Evolutionary conservation across 2,797 vertebrate genomes (phyloP).

Genomic region (Dromococcyx pavoninus): DNA sequence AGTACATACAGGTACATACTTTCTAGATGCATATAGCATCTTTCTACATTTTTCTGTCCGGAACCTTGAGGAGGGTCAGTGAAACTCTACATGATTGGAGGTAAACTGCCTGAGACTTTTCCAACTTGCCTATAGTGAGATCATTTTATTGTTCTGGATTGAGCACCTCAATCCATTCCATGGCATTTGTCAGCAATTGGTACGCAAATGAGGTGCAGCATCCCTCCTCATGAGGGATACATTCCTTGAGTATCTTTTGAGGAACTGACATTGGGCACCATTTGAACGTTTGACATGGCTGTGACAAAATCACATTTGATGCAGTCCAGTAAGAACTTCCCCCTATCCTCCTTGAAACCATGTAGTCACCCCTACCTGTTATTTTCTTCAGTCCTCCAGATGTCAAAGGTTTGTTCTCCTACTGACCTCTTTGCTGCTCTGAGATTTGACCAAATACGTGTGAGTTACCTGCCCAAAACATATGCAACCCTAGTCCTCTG

Average conservation of each 20-base stretch:
- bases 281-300: background rate
- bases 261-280: background rate
- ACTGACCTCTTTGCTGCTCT: background rate
- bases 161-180: background rate
- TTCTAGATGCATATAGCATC: background rate
- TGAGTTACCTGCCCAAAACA: background rate
- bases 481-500: background rate
- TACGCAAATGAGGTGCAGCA: background rate
- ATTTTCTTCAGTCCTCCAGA: background rate
- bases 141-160: background rate
- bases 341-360: background rate
- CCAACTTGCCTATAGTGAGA: background rate
- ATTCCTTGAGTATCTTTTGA: background rate
- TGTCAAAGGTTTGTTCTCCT: background rate
- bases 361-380: background rate
- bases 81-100: background rate
- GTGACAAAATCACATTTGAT: background rate
- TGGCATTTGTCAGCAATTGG: background rate
- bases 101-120: background rate
- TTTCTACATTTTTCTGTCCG: background rate
- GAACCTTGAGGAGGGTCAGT: background rate
- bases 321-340: rapidly evolving
- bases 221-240: background rate
- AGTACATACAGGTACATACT: background rate
- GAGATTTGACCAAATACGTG: rapidly evolving